These are phyloP conservation scores for Eidolon helvum DNA, from an alignment of 2,113 vertebrate genomes.

Conservation along the genomic window DNA sequence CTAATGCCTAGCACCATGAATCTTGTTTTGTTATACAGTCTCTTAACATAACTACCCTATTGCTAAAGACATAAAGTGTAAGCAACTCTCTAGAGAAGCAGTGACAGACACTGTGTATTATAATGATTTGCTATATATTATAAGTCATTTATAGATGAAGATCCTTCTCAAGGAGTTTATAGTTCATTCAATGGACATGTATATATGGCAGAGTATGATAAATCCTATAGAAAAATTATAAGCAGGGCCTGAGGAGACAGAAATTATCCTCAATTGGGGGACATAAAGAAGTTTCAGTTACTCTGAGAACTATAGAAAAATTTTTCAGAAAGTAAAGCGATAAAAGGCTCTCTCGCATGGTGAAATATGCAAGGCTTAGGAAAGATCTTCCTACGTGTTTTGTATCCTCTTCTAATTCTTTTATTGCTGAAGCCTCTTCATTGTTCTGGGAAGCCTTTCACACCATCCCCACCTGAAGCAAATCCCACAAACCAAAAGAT, in stretches of 20 bases:
- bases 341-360: background rate
- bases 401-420: background rate
- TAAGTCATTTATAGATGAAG: background rate
- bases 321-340: background rate
- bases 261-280: background rate
- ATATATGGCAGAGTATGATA: background rate
- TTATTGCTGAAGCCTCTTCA: background rate
- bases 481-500: background rate
- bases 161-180: background rate
- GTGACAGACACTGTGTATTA: background rate
- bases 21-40: background rate
- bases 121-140: background rate
- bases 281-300: background rate
- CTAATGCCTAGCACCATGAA: background rate
- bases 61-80: background rate
- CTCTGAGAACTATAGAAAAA: background rate
- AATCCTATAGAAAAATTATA: background rate
- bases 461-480: background rate
- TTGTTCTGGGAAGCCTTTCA: background rate
- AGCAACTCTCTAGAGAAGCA: background rate
- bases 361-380: background rate
- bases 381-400: background rate
- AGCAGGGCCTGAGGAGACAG: background rate
- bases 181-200: background rate
- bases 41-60: background rate